Base-by-base conservation (phyloP, 2,888 invertebrate species). In the Cephus sareptanus region DNA sequence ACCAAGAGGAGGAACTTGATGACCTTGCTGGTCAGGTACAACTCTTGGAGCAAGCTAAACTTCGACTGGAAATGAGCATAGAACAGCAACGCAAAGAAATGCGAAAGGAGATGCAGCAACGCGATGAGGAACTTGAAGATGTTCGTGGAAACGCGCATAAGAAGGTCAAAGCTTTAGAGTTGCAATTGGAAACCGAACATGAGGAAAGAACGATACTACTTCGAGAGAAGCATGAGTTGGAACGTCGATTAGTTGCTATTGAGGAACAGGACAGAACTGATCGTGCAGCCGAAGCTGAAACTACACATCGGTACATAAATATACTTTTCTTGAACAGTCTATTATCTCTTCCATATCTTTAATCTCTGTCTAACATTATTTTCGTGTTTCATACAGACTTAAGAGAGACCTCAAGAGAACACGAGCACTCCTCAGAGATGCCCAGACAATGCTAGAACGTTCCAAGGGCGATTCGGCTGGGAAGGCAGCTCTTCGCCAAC, bases 81-180 rank as follows among this genome's bases (percentile, higher is more conserved):
- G 98, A 99, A 90, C 97, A 98, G 85, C 95, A 96, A 92, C 94
- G 98, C 75, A 98, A 98, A 90, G 97, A 98, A 87, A 95, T 97
- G 84, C 94, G 97, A 13, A 95, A 97, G 79, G 98, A 99, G 89
- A 94, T 97, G 68, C 96, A 97, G 82, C 96, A 97, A 84, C 94
- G 98, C 11, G 99, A 99, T 85, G 97, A 98, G 85, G 99, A 99
- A 91, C 93, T 98, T 89, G 98, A 99, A 89, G 98, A 98, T 87
- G 95, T 97, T 40, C 94, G 98, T 30, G 96, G 96, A 81, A 96
- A 96, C 87, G 96, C 97, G 6, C 96, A 97, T 89, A 98, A 98
- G 92, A 98, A 98, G 92, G 95, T 98, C 33, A 97, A 97, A 93
- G 96, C 96, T 79, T 93, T 98, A 85, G 98, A 98, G 92, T 95